Percentiles rank a stretch among this genome's conserved stretches.
These are phyloP conservation scores for Cydia splendana DNA, from an alignment of 1,140 invertebrate species.

Conservation along the genomic window DNA sequence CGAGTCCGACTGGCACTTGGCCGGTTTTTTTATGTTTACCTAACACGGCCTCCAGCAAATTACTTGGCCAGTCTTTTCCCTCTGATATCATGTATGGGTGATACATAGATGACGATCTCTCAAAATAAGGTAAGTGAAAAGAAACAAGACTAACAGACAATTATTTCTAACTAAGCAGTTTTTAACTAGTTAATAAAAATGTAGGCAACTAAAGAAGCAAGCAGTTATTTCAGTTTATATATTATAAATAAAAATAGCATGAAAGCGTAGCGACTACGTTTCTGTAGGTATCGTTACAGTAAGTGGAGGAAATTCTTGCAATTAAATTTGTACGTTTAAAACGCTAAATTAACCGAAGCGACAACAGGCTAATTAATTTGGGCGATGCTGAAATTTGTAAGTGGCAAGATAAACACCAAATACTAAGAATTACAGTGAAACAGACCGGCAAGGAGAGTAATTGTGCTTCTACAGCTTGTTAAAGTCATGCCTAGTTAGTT, in stretches of 20 bases:
- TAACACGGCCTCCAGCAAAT: no score
- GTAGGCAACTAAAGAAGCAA: not conserved
- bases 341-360: slow-evolving; percentile 27
- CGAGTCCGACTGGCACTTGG: no score
- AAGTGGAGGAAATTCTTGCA: not conserved
- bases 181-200: no score
- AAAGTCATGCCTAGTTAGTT: not conserved
- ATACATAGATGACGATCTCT: no score
- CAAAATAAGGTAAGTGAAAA: no score
- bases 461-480: slow-evolving; percentile 16
- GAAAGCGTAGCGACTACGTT: not conserved
- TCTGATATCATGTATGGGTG: no score
- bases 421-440: slow-evolving; percentile 25
- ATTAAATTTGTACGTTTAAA: slow-evolving; percentile 2
- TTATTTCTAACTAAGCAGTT: no score
- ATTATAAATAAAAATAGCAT: not conserved
- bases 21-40: no score
- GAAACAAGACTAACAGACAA: no score
- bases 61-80: no score
- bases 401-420: slow-evolving; percentile 21
- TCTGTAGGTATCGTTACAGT: not conserved
- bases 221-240: not conserved
- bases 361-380: slow-evolving; percentile 28
- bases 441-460: slow-evolving; percentile 5
- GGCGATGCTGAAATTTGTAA: slow-evolving; percentile 18